phyloP scores from a whole-genome alignment of 2,888 invertebrate species.

The Andrena trimmerana region DNA sequence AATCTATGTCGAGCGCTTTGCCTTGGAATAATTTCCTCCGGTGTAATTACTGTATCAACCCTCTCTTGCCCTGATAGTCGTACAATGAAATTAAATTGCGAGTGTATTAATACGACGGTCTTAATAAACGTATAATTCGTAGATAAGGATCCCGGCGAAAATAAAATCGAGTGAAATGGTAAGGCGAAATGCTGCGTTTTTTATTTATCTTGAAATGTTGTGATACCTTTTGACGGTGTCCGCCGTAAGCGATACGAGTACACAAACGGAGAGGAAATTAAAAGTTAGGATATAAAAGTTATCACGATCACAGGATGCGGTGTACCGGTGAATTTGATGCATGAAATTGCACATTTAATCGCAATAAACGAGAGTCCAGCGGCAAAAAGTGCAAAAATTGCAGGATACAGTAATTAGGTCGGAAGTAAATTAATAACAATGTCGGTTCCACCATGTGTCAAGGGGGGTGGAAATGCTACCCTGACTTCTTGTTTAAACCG shows the following conservation, averaged over 20 bases:
- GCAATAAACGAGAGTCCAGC: slow-evolving; percentile 36
- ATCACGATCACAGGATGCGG: slow-evolving; percentile 51
- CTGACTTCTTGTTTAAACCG: neutral
- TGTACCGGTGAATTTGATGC: slow-evolving; percentile 51
- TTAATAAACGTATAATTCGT: too few relatives aligned
- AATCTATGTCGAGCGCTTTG: too few relatives aligned
- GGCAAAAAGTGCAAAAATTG: slow-evolving; percentile 42
- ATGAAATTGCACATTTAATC: slow-evolving; percentile 53
- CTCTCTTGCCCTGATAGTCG: too few relatives aligned
- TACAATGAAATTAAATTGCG: too few relatives aligned
- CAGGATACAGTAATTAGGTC: slow-evolving; percentile 58
- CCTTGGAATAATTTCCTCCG: too few relatives aligned
- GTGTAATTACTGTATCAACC: too few relatives aligned
- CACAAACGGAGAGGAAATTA: slow-evolving; percentile 25
- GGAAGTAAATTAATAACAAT: slow-evolving; percentile 52
- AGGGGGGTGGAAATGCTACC: neutral
- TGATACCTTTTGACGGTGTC: neutral
- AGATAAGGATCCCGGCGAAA: too few relatives aligned
- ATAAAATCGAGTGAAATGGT: too few relatives aligned
- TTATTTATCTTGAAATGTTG: neutral
- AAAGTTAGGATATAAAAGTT: slow-evolving; percentile 39
- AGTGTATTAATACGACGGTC: too few relatives aligned
- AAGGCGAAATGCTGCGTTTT: neutral
- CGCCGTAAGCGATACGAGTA: neutral
- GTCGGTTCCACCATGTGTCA: slow-evolving; percentile 32